Conservation (phyloP, 2,113 vertebrate genomes). For the Penelope pileata region DNA sequence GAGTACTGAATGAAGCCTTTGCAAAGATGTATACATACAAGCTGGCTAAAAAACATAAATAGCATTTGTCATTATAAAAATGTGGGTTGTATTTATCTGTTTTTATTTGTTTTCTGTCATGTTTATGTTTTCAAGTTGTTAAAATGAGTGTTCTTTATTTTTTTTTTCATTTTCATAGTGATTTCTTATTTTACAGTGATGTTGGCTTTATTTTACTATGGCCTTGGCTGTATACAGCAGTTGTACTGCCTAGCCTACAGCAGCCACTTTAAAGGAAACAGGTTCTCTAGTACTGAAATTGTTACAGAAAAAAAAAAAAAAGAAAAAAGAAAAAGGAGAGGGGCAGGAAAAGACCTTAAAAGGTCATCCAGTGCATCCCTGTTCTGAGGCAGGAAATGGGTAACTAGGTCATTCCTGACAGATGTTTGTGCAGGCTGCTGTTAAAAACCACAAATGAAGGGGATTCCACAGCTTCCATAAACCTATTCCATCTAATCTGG, state of each 20-base stretch:
- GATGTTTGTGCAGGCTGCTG: constrained; percentile 57
- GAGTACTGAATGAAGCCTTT: neutral
- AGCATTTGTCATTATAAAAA: neutral
- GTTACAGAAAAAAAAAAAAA: neutral
- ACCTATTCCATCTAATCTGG: constrained; percentile 40
- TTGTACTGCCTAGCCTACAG: neutral
- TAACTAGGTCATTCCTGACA: constrained; percentile 56
- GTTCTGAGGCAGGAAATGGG: constrained; percentile 48
- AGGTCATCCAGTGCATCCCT: constrained; percentile 2
- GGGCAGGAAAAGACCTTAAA: constrained; percentile 4
- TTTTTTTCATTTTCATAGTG: neutral
- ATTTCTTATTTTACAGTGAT: neutral
- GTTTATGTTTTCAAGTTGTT: neutral
- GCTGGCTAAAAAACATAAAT: neutral
- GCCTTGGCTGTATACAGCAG: neutral
- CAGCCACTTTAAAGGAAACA: neutral
- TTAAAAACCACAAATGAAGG: constrained; percentile 48
- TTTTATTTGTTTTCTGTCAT: neutral
- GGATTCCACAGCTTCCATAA: constrained; percentile 44
- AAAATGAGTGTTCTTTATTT: neutral
- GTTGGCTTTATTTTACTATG: neutral
- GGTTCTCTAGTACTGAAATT: neutral
- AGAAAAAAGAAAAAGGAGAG: neutral
- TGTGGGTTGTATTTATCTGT: neutral
- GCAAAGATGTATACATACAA: neutral